These are phyloP conservation scores for Schizopygopsis malacanthus DNA, from an alignment of 2,797 vertebrate species.

Conservation along the genomic window DNA sequence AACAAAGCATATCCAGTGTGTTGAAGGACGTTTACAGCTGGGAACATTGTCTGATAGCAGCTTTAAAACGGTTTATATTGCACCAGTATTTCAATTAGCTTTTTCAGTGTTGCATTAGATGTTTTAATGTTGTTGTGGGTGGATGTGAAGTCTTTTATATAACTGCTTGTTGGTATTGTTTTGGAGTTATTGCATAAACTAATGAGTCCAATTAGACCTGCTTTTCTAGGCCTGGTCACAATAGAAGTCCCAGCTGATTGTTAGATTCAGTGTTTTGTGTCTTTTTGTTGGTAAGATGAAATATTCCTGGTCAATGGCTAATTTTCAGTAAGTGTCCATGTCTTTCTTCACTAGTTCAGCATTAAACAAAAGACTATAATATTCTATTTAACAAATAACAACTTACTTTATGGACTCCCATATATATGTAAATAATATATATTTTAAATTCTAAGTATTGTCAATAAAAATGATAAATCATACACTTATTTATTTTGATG, in stretches of 20 bases:
- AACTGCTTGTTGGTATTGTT: background rate
- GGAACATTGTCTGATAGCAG: slow-evolving; percentile 3
- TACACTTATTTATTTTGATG: background rate
- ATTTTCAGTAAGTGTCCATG: background rate
- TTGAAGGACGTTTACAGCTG: background rate
- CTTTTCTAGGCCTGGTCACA: slow-evolving; percentile 9
- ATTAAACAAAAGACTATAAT: too few relatives aligned
- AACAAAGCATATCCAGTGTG: slow-evolving; percentile 13
- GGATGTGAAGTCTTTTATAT: background rate
- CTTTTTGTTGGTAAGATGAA: slow-evolving; percentile 4
- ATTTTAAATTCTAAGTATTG: too few relatives aligned
- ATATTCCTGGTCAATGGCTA: background rate
- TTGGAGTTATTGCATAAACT: slow-evolving; percentile 38
- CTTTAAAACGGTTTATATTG: background rate
- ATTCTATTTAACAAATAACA: background rate
- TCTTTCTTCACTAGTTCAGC: background rate
- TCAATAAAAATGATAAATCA: background rate
- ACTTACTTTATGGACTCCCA: background rate
- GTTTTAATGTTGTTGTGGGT: background rate
- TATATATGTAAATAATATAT: background rate
- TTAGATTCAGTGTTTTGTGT: background rate
- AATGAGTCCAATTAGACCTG: slow-evolving; percentile 30
- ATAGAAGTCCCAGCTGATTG: slow-evolving; percentile 26
- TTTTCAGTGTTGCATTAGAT: background rate
- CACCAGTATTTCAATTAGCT: background rate